phyloP scores from a whole-genome alignment of 2,888 invertebrate genomes.

The Pyrocoelia pectoralis region DNA sequence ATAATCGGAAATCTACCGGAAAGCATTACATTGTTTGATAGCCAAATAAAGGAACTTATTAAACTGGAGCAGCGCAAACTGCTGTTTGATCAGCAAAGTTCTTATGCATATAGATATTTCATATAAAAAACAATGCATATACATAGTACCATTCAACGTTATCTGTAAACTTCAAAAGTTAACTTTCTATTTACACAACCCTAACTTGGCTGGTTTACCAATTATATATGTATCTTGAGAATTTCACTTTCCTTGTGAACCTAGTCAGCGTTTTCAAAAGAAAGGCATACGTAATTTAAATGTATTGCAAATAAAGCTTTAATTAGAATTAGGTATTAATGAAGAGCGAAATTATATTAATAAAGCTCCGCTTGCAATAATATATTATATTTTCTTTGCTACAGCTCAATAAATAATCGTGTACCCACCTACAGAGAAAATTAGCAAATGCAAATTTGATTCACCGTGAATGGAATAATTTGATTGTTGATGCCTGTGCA shows the following conservation, averaged over 20 bases:
- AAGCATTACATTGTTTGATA: constrained; percentile 8
- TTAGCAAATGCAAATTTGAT: neutral
- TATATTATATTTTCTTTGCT: too few relatives aligned
- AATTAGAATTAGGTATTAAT: too few relatives aligned
- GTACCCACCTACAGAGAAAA: too few relatives aligned
- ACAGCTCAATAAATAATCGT: too few relatives aligned
- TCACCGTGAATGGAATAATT: neutral
- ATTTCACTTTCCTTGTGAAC: too few relatives aligned
- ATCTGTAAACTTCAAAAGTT: neutral
- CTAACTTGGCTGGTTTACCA: too few relatives aligned
- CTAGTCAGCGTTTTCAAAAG: too few relatives aligned
- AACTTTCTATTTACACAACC: neutral
- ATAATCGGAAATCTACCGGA: neutral
- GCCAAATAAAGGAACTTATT: constrained; percentile 5
- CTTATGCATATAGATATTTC: neutral
- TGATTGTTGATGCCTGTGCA: constrained; percentile 1
- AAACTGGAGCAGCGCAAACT: constrained; percentile 5
- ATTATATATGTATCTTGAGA: too few relatives aligned
- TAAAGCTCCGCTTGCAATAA: too few relatives aligned
- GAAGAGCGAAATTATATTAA: too few relatives aligned
- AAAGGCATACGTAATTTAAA: too few relatives aligned
- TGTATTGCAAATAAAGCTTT: too few relatives aligned
- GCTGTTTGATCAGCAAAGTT: constrained; percentile 7
- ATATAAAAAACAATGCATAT: neutral
- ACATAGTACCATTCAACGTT: neutral